Conservation (phyloP, 2,797 vertebrate species). For the Pipistrellus pipistrellus region DNA sequence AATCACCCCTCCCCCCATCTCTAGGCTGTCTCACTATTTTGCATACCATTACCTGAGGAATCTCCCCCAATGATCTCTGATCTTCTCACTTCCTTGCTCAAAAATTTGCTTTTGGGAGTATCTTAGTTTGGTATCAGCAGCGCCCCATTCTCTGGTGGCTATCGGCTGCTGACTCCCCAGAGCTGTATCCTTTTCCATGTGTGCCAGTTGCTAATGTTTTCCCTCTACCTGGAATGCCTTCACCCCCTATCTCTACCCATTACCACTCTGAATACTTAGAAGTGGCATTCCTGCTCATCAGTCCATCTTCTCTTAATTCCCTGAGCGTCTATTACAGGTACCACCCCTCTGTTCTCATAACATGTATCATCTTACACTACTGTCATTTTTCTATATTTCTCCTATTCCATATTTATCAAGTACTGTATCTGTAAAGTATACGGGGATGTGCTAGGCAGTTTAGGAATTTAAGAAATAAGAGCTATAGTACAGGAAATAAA, state of each 20-base stretch:
- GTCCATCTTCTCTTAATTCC: background rate
- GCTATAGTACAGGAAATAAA: background rate
- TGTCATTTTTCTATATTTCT: background rate
- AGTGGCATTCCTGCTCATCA: background rate
- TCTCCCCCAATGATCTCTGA: slow-evolving; percentile 8
- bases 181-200: background rate
- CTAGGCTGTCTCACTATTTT: background rate
- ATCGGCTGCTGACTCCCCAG: background rate
- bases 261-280: background rate
- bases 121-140: background rate
- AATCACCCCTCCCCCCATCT: background rate
- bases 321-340: background rate
- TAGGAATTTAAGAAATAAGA: slow-evolving; percentile 1
- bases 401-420: background rate
- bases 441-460: background rate
- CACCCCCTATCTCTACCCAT: background rate
- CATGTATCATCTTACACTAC: background rate
- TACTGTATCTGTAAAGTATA: background rate
- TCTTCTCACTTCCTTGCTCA: slow-evolving; percentile 1
- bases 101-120: background rate
- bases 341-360: no score
- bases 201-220: background rate
- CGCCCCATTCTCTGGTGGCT: background rate
- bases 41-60: background rate
- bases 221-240: background rate